phyloP scores from a whole-genome alignment of 2,797 vertebrate genomes.

The Myotis findleyi region DNA sequence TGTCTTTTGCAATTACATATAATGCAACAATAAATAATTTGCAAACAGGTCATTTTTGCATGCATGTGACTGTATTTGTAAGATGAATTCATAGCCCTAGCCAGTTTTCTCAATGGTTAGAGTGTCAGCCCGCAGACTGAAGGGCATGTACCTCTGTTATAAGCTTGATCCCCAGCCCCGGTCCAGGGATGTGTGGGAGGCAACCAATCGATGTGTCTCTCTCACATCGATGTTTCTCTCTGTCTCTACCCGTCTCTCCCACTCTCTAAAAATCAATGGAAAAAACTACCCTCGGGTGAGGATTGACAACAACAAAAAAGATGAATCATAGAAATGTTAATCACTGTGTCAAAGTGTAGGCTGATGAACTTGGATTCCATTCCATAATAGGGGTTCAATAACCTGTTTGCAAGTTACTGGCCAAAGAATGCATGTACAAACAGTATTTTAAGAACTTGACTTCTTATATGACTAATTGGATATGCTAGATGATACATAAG shows the following conservation, averaged over 20 bases:
- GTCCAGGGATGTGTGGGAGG: no score
- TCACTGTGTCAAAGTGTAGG: not conserved
- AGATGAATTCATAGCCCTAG: not conserved
- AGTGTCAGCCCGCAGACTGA: no score
- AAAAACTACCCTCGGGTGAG: no score
- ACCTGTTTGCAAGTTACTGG: not conserved
- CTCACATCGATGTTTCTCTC: no score
- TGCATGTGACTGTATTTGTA: not conserved
- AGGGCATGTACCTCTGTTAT: no score
- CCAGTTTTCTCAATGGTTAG: no score
- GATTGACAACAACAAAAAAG: no score
- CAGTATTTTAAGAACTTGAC: slow-evolving; percentile 7
- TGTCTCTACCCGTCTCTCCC: no score
- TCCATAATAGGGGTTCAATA: not conserved
- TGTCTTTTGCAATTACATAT: slow-evolving; percentile 9
- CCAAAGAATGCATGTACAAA: not conserved
- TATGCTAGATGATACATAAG: not conserved
- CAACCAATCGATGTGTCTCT: no score
- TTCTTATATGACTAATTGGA: slow-evolving; percentile 41
- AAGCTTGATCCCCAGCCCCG: no score
- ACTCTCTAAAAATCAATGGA: no score
- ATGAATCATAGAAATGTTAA: not conserved
- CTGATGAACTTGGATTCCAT: not conserved
- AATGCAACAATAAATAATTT: slow-evolving; percentile 35
- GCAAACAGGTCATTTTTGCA: not conserved